Evolutionary conservation across 2,888 invertebrate species (phyloP), one percentile per base, ranked within the genome.

Genomic region (Polylopha cassiicola): DNA sequence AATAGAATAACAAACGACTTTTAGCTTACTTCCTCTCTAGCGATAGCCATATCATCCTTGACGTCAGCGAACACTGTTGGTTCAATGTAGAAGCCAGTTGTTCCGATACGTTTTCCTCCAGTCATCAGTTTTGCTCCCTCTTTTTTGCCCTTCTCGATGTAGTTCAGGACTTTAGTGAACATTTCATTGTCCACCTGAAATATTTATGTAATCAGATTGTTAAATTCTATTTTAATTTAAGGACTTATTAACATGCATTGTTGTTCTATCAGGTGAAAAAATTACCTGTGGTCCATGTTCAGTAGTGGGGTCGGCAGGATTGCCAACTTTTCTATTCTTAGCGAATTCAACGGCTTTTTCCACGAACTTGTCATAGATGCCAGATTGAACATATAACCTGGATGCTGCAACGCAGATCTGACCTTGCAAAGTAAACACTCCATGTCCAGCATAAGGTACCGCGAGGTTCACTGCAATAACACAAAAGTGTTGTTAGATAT

Each of bases 341-440:
- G 95, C 95, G 46, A 90, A 86, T 50, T 89, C 89, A 0, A 88
- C 88, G 0, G 95, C 90, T 55, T 91, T 90, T 42, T 88, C 81
- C 0, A 98, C 92, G 65, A 98, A 97, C 56, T 91, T 87, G 48
- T 96, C 93, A 66, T 97, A 97, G 52, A 98, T 92, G 7, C 89
- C 89, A 17, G 93, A 28, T 4, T 39, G 39, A 1, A 39, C 39
- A 23, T 14, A 39, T 2, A 34, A 22, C 6, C 39, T 33, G 2
- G 39, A 39, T 2, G 39, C 39, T 6, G 39, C 39, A 14, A 39
- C 28, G 8, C 39, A 39, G 17, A 39, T 29, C 11, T 39, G 41
- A 2, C 41, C 34, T 15, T 42, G 36, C 9, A 36, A 28, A 9
- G 11, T 20, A 6, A 43, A 43, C 5, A 28, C 38, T 7, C 82